Evolutionary conservation across 2,797 vertebrate species (phyloP).

Genomic region (Mionectes olivaceus): DNA sequence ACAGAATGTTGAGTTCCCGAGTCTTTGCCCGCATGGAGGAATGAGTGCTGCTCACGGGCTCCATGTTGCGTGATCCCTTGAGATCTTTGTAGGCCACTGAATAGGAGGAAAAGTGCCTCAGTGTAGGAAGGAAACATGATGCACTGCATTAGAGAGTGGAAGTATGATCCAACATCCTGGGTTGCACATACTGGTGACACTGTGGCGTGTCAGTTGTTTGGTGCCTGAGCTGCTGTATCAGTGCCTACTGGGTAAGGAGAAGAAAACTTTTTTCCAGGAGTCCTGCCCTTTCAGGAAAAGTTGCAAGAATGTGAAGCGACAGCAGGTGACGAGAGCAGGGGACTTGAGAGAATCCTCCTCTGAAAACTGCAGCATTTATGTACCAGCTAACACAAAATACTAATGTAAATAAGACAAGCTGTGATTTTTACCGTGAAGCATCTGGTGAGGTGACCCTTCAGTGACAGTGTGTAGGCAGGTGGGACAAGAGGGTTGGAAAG

Average conservation of each 20-base stretch:
- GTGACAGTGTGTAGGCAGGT: background rate
- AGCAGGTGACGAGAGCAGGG: background rate
- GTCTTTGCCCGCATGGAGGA: background rate
- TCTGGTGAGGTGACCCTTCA: conserved; percentile 17
- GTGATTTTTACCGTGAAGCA: conserved; percentile 23
- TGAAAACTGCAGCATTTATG: background rate
- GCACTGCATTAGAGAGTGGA: background rate
- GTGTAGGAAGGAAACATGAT: conserved; percentile 31
- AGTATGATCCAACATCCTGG: background rate
- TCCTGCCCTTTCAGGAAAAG: background rate
- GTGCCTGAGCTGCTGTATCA: background rate
- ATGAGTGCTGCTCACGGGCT: fast-evolving
- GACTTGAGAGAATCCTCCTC: background rate
- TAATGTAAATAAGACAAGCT: background rate
- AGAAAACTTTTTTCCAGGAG: background rate
- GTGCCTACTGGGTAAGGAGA: background rate
- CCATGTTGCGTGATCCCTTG: background rate
- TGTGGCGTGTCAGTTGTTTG: background rate
- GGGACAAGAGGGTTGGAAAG: background rate
- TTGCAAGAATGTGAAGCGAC: background rate
- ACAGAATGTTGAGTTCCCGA: background rate
- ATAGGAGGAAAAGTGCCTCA: background rate
- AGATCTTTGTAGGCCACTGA: background rate
- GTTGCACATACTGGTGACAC: background rate
- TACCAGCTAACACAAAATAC: background rate